Conservation (phyloP, 2,888 invertebrate species). For the Carabus problematicus region DNA sequence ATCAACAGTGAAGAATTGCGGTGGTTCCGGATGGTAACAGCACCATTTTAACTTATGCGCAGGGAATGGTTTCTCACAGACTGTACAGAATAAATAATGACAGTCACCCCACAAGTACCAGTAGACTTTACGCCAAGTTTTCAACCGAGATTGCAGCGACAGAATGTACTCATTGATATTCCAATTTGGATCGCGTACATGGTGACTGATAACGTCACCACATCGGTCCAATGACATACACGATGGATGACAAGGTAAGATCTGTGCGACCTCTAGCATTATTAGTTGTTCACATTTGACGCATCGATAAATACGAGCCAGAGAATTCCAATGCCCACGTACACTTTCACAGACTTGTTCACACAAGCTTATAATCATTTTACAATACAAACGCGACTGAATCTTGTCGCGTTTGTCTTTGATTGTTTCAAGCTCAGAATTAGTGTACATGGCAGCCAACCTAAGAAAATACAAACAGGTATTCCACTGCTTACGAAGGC, state of each 20-base stretch:
- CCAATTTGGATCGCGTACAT: constrained; percentile 80
- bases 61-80: constrained; percentile 80
- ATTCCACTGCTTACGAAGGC: not conserved
- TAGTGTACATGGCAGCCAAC: constrained; percentile 86
- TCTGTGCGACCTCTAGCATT: constrained; percentile 72
- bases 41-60: constrained; percentile 83
- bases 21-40: constrained; percentile 77
- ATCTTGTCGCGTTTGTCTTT: constrained; percentile 90
- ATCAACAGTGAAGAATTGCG: constrained; percentile 78
- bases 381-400: constrained; percentile 82
- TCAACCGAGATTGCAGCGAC: constrained; percentile 77
- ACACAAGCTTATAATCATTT: constrained; percentile 78
- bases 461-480: constrained; percentile 58
- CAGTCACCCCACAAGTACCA: constrained; percentile 94
- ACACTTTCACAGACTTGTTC: constrained; percentile 78
- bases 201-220: constrained; percentile 73
- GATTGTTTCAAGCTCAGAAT: constrained; percentile 83
- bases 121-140: constrained; percentile 89
- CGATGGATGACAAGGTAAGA: constrained; percentile 75
- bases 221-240: constrained; percentile 76
- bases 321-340: constrained; percentile 81
- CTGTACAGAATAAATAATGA: constrained; percentile 83
- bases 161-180: constrained; percentile 81
- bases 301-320: constrained; percentile 80
- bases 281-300: constrained; percentile 77